Conservation (phyloP, 2,888 invertebrate genomes). For the Xestia sexstrigata region DNA sequence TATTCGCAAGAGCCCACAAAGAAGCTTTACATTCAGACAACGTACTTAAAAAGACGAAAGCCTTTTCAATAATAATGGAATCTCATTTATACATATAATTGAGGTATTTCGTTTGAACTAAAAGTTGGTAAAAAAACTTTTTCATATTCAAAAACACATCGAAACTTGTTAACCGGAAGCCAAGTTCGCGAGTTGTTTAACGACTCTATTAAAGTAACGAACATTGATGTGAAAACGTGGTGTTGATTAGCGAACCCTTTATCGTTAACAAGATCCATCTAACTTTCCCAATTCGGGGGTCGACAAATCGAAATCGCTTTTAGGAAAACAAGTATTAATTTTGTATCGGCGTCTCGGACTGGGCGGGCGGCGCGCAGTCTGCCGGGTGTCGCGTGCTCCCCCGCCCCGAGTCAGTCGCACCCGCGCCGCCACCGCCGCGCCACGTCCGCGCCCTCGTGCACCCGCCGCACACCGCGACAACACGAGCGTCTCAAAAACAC, state of each 20-base stretch:
- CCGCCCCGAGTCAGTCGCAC: conserved; percentile 83
- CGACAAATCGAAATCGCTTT: conserved; percentile 90
- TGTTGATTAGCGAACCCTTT: conserved; percentile 87
- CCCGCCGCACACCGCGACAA: conserved; percentile 78
- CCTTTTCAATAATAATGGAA: conserved; percentile 18
- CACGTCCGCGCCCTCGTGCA: conserved; percentile 74
- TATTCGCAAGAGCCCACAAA: conserved; percentile 26
- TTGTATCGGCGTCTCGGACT: conserved; percentile 85
- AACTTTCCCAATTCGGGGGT: conserved; percentile 88
- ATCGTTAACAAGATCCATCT: conserved; percentile 89
- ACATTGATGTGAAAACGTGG: conserved; percentile 73
- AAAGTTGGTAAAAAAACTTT: conserved; percentile 37
- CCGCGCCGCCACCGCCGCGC: conserved; percentile 79
- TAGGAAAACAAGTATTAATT: conserved; percentile 91
- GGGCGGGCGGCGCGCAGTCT: conserved; percentile 86
- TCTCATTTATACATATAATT: conserved; percentile 22
- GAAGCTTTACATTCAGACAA: conserved; percentile 28
- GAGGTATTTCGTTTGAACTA: conserved; percentile 28
- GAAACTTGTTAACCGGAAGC: conserved; percentile 49
- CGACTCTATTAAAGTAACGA: conserved; percentile 70
- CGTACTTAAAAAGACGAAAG: conserved; percentile 14
- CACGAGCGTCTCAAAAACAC: conserved; percentile 71
- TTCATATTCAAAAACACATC: conserved; percentile 47
- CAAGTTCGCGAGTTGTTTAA: conserved; percentile 63
- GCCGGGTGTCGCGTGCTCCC: conserved; percentile 69